These are phyloP conservation scores for Akabosia matsudoensis DNA, from an alignment of 1,140 invertebrate genomes.

Conservation along the genomic window DNA sequence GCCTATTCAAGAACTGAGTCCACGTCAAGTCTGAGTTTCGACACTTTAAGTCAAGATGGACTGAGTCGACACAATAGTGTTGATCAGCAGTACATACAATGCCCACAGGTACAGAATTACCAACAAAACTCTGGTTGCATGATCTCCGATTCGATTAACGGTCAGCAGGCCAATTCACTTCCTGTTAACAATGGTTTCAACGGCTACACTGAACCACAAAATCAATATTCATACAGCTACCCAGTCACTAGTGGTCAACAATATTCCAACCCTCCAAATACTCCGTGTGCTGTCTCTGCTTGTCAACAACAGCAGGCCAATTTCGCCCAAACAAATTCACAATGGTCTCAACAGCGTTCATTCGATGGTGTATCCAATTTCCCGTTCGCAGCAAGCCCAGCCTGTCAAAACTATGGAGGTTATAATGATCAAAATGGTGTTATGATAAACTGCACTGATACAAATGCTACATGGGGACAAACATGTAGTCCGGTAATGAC, in stretches of 20 bases:
- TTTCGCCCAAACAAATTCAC: background rate
- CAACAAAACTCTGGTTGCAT: background rate
- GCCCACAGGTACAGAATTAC: background rate
- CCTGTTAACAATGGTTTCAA: background rate
- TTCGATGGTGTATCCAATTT: background rate
- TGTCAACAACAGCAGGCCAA: background rate
- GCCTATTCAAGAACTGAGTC: conserved; percentile 1
- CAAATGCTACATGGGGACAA: background rate
- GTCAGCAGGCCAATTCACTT: background rate
- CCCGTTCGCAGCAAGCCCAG: background rate
- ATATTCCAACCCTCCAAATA: conserved; percentile 5
- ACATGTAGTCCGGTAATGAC: conserved; percentile 4
- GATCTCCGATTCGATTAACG: conserved; percentile 6
- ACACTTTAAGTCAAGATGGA: background rate
- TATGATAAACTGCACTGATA: background rate
- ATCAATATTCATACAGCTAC: conserved; percentile 1
- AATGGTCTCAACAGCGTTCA: conserved; percentile 6
- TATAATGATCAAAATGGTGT: background rate
- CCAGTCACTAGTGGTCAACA: background rate
- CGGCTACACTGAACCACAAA: background rate
- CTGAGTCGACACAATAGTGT: conserved; percentile 7
- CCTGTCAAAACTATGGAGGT: background rate
- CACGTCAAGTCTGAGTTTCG: background rate
- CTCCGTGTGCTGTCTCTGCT: background rate
- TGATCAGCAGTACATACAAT: background rate